Conservation (phyloP, 1,140 invertebrate species). For the Philaenus spumarius region DNA sequence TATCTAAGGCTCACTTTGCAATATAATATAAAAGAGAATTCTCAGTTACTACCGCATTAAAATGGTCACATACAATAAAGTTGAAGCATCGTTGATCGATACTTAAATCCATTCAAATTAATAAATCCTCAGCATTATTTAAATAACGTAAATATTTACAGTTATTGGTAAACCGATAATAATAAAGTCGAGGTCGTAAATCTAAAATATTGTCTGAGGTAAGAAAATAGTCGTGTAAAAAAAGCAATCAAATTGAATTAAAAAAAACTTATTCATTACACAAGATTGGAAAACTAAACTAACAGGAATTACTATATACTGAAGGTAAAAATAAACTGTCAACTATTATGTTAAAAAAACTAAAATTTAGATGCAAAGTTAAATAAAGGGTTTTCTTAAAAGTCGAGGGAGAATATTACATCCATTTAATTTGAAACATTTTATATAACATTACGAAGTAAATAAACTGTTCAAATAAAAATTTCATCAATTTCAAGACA, state of each 20-base stretch:
- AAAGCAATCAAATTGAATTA: neutral
- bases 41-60: conserved; percentile 11
- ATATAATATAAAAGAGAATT: conserved; percentile 18
- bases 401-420: no score
- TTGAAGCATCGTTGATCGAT: conserved; percentile 15
- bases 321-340: neutral
- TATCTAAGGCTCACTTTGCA: conserved; percentile 1
- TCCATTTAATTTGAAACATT: no score
- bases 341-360: neutral
- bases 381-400: no score
- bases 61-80: conserved; percentile 26
- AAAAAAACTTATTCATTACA: neutral
- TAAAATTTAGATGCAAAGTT: no score
- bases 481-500: no score
- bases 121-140: conserved; percentile 15
- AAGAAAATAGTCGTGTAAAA: neutral
- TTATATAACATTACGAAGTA: no score
- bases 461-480: no score
- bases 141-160: conserved; percentile 16
- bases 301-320: neutral
- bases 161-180: neutral
- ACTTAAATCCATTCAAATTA: conserved; percentile 25
- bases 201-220: neutral
- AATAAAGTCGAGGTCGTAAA: neutral
- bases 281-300: neutral